These are phyloP conservation scores for Masticophis lateralis DNA, from an alignment of 2,797 vertebrate genomes.

Conservation along the genomic window DNA sequence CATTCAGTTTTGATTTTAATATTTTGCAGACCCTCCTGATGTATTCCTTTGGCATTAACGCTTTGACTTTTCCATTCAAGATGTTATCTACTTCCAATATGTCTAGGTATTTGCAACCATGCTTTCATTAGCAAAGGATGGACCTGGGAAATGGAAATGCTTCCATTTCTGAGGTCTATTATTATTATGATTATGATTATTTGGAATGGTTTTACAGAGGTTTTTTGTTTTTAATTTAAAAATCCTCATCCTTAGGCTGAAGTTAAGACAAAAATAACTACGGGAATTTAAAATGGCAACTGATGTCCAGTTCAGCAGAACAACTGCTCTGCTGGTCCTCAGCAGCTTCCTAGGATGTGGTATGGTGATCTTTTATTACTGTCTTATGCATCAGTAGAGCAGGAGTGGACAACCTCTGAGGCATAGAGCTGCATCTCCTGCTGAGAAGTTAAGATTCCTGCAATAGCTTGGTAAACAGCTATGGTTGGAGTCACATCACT, in stretches of 20 bases:
- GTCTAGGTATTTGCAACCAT: no score
- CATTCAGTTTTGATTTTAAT: no score
- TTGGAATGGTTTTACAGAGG: neutral
- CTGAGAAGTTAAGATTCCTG: neutral
- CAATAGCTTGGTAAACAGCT: neutral
- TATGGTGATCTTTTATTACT: neutral
- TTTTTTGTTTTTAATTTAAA: neutral
- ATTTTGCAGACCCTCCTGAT: no score
- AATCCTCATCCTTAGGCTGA: neutral
- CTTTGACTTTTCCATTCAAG: no score
- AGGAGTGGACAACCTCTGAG: neutral
- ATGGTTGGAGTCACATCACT: neutral
- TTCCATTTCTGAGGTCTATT: no score
- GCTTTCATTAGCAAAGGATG: no score
- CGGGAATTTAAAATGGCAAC: neutral
- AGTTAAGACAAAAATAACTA: neutral
- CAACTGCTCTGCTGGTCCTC: neutral
- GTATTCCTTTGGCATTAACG: no score
- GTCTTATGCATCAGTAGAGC: neutral
- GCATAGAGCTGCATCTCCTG: neutral
- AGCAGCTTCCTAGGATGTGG: neutral
- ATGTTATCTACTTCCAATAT: no score
- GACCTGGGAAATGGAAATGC: no score
- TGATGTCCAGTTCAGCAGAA: neutral
- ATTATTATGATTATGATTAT: neutral